Conservation (phyloP, 2,113 vertebrate genomes). For the Esox niger region DNA sequence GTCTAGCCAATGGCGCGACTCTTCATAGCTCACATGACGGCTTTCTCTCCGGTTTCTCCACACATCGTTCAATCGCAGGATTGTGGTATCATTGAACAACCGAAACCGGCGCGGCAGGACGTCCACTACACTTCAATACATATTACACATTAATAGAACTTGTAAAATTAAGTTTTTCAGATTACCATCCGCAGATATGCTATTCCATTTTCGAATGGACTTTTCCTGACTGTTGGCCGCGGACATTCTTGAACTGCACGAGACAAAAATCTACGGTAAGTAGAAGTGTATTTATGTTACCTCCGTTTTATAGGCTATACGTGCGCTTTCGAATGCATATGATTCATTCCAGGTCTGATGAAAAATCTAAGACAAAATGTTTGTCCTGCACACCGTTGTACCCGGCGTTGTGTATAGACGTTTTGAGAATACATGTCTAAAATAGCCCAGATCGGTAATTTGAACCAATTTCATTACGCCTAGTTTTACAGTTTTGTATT, state of each 20-base stretch:
- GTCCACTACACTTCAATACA: conserved; percentile 54
- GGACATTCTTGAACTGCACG: background rate
- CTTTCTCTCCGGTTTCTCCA: conserved; percentile 74
- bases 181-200: conserved; percentile 1
- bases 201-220: conserved; percentile 42
- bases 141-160: conserved; percentile 33
- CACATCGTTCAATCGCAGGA: conserved; percentile 75
- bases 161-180: conserved; percentile 13
- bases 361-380: background rate
- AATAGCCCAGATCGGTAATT: too few species aligned
- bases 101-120: conserved; percentile 74
- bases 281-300: conserved; percentile 15
- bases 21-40: conserved; percentile 81
- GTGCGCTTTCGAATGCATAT: background rate
- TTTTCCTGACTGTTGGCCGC: conserved; percentile 39
- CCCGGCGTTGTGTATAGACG: background rate
- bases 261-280: conserved; percentile 29
- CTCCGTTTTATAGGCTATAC: background rate
- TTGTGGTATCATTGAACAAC: conserved; percentile 76
- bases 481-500: background rate
- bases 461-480: too few species aligned
- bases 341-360: background rate
- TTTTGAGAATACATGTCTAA: background rate
- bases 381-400: background rate
- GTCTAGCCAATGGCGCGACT: conserved; percentile 78